Conservation (phyloP, 2,113 vertebrate species). For the Pollimyrus isidori region DNA sequence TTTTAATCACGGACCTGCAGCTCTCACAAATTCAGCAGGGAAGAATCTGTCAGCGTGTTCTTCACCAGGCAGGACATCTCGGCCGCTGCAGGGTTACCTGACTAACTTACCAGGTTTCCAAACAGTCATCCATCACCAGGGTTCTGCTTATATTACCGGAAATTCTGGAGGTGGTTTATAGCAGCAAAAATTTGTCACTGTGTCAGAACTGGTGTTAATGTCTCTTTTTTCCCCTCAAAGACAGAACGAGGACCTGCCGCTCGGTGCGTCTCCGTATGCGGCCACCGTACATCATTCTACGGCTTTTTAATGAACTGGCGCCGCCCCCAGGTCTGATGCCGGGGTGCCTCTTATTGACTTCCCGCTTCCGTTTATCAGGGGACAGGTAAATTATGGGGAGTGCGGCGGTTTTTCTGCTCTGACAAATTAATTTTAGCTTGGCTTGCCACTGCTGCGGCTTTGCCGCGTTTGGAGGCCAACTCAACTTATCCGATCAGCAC, state of each 20-base stretch:
- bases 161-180: no score
- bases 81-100: not conserved
- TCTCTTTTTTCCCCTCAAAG: conserved; percentile 1
- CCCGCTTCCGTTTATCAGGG: not conserved
- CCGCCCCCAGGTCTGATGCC: not conserved
- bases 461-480: not conserved
- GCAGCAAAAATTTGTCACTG: conserved; percentile 8
- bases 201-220: conserved; percentile 5
- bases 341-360: not conserved
- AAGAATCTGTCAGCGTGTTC: not conserved
- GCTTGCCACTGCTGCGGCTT: no score
- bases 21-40: not conserved
- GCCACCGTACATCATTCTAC: not conserved
- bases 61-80: not conserved
- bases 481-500: not conserved
- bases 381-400: not conserved
- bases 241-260: not conserved
- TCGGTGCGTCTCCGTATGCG: not conserved
- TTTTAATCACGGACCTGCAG: not conserved
- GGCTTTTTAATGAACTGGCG: not conserved
- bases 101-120: not conserved
- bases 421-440: conserved; percentile 13
- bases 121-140: conserved; percentile 14
- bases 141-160: not conserved
- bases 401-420: not conserved